A percentile compares a stretch with the other conserved stretches of the same genome.
phyloP scores from a whole-genome alignment of 2,113 vertebrate genomes.

The Rhynchopsitta pachyrhyncha region DNA sequence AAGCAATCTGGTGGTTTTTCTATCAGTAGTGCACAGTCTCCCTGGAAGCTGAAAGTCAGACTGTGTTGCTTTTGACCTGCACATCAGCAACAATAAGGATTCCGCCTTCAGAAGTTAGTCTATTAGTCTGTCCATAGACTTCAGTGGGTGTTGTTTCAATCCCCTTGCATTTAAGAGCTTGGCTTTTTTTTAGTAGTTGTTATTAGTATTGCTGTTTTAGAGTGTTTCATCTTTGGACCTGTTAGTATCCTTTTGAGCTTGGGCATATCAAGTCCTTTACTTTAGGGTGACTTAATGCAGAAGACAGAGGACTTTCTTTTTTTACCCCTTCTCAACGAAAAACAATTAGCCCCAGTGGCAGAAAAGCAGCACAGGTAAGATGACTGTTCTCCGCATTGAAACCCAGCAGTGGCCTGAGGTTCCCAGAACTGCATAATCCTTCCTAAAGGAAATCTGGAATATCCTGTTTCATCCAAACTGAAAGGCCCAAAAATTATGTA shows the following conservation, averaged over 20 bases:
- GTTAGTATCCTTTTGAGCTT: not conserved
- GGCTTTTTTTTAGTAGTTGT: not conserved
- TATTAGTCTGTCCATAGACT: not conserved
- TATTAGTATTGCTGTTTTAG: not conserved
- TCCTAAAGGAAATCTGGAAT: not conserved
- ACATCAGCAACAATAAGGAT: not conserved
- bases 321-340: not conserved
- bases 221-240: not conserved
- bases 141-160: not conserved
- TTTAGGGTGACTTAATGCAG: not conserved
- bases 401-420: not conserved
- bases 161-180: not conserved
- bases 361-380: not conserved
- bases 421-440: not conserved
- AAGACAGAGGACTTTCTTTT: not conserved
- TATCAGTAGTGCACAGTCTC: not conserved
- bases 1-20: not conserved
- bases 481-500: not conserved
- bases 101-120: not conserved
- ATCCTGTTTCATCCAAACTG: not conserved
- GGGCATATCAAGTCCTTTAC: not conserved
- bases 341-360: not conserved
- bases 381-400: not conserved
- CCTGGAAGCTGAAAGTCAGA: not conserved
- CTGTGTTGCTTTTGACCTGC: not conserved